Base-by-base conservation (phyloP, 64 coral and sea anemone species). In the Actinia tenebrosa region DNA sequence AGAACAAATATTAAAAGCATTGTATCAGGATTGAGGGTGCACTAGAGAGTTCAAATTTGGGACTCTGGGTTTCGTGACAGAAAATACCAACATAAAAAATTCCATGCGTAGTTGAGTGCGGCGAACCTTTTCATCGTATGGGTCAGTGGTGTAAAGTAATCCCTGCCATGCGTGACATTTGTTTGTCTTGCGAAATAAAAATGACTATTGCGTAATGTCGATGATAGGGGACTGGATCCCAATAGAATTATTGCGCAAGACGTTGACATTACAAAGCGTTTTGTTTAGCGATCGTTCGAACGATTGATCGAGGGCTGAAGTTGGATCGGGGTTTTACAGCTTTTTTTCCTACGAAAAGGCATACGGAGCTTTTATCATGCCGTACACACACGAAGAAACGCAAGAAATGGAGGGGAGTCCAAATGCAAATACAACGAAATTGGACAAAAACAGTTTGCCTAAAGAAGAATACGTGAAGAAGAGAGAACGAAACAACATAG, bases 401-500 rank as follows among this genome's bases (percentile, higher is more conserved):
- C 14, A 45, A 27, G 77, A 42, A 52, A 81, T 8, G 44, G 50
- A 53, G 16, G 79, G 11, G 19, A 16, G 7, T 53, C 15, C 1
- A 18, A 20, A 75, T 10, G 6, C 69, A 1, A 75, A 75, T 4
- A 42, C 1, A 13, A 14, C 69, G 13, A 75, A 75, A 42, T 14
- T 75, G 4, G 69, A 42, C 45, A 53, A 83, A 53, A 53, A 30
- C 80, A 27, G 80, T 44, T 14, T 60, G 16, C 58, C 25, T 7
- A 78, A 83, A 53, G 91, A 95, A 16, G 97, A 99, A 84, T 99
- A 99, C 59, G 50, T 87, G 13, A 92, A 84, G 45, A 99, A 99
- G 79, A 72, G 97, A 78, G 93, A 95, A 56, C 88, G 97, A 84
- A 99, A 99, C 60, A 99, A 99, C 56, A 89, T 92, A 55, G 97